Evolutionary conservation across 2,888 invertebrate genomes (phyloP).

Genomic region (Axea sp.): DNA sequence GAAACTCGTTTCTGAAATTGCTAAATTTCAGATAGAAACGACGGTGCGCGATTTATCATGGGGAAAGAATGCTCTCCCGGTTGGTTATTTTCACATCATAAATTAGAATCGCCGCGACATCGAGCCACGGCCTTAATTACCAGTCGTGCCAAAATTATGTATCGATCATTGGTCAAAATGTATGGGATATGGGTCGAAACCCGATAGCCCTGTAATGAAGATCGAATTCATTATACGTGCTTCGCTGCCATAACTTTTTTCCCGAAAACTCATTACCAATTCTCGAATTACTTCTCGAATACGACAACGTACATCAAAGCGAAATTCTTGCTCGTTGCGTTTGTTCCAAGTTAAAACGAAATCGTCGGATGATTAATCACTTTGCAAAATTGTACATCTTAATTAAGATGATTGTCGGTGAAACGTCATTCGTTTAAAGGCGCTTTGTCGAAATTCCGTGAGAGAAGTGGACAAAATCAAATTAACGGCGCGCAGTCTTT

Average conservation of each 20-base stretch:
- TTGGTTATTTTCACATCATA: conserved; percentile 52
- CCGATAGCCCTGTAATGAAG: conserved; percentile 48
- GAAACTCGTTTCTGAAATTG: background rate
- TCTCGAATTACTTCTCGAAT: conserved; percentile 39
- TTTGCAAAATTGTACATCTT: conserved; percentile 31
- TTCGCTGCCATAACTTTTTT: conserved; percentile 30
- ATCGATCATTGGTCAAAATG: conserved; percentile 62
- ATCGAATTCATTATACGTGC: conserved; percentile 46
- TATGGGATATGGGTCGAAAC: conserved; percentile 49
- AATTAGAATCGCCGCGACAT: conserved; percentile 46
- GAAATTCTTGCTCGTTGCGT: conserved; percentile 4
- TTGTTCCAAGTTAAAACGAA: conserved; percentile 25
- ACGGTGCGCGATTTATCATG: conserved; percentile 7
- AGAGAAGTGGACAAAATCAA: too few species aligned
- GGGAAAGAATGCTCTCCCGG: conserved; percentile 5
- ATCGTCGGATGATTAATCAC: conserved; percentile 34
- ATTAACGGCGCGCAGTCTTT: too few species aligned
- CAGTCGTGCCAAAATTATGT: conserved; percentile 45
- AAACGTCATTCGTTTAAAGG: conserved; percentile 18
- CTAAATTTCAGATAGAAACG: background rate
- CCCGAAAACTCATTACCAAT: conserved; percentile 50
- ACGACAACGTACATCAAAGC: conserved; percentile 35
- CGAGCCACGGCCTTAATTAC: conserved; percentile 63
- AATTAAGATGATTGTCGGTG: conserved; percentile 37
- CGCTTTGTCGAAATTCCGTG: too few species aligned